phyloP scores from a whole-genome alignment of 1,140 invertebrate species.

The Leguminivora glycinivorella region DNA sequence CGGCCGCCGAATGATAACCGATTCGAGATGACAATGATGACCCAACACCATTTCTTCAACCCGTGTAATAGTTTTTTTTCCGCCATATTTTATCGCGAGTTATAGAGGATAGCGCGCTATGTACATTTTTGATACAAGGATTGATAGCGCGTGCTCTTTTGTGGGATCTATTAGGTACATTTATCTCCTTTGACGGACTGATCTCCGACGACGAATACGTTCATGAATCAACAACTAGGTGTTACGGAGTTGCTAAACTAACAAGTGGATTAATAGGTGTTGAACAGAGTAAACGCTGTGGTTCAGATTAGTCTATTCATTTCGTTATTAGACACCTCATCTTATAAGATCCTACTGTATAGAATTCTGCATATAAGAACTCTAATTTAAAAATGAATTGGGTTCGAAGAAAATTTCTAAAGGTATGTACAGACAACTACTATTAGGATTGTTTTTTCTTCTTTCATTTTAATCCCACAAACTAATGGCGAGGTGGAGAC shows the following conservation, averaged over 20 bases:
- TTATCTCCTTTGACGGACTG: conserved; percentile 3
- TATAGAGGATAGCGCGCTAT: conserved; percentile 47
- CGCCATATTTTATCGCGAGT: conserved; percentile 60
- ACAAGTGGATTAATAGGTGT: conserved; percentile 3
- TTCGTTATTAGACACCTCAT: neutral
- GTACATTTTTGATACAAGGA: conserved; percentile 54
- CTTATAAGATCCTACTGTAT: neutral
- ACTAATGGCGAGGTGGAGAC: conserved; percentile 20
- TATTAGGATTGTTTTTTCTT: neutral
- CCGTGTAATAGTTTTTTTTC: conserved; percentile 58
- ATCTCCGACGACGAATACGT: neutral
- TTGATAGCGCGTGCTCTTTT: conserved; percentile 19
- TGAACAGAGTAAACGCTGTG: neutral
- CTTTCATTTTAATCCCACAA: conserved; percentile 5
- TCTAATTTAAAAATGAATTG: neutral
- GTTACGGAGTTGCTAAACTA: neutral
- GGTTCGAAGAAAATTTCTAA: neutral
- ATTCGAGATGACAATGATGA: conserved; percentile 63
- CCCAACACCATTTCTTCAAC: conserved; percentile 58
- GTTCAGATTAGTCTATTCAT: neutral
- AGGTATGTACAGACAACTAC: neutral
- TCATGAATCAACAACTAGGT: neutral
- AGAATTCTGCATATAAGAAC: too few species aligned
- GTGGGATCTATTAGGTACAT: neutral
- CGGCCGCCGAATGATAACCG: conserved; percentile 45